A percentile compares a stretch with the other conserved stretches of the same genome.
Evolutionary conservation across 2,113 vertebrate genomes (phyloP).

Genomic region (Fregetta grallaria): DNA sequence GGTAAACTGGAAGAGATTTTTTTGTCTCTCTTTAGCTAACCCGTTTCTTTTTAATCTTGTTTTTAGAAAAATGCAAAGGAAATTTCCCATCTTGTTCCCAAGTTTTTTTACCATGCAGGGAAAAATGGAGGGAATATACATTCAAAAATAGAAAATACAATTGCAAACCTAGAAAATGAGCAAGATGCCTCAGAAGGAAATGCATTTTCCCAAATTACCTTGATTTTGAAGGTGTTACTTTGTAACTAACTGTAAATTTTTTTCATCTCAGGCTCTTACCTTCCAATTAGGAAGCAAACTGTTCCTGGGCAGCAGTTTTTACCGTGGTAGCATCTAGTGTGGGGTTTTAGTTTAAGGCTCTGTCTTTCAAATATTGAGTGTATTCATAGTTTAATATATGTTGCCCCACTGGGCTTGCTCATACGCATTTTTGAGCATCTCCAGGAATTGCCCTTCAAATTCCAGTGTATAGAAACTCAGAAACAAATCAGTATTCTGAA

Average conservation of each 20-base stretch:
- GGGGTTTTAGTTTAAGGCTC: not conserved
- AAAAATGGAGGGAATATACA: not conserved
- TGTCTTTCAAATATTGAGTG: not conserved
- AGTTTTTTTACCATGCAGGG: not conserved
- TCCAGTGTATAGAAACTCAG: not conserved
- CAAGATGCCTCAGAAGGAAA: not conserved
- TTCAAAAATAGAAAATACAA: not conserved
- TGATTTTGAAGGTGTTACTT: not conserved
- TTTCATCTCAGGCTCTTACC: not conserved
- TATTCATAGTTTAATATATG: not conserved
- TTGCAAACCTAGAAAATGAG: not conserved
- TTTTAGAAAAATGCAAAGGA: not conserved
- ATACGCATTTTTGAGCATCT: not conserved
- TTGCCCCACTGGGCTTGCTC: not conserved
- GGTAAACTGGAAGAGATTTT: not conserved
- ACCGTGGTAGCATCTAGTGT: accelerated
- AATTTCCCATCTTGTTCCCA: not conserved
- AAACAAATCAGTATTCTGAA: not conserved
- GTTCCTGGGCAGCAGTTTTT: not conserved
- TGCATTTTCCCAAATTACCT: accelerated
- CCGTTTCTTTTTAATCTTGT: not conserved
- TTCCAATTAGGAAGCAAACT: not conserved
- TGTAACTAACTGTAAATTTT: accelerated
- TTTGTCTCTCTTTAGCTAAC: not conserved
- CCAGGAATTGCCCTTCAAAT: not conserved